Evolutionary conservation across 2,888 invertebrate species (phyloP).

Genomic region (Aethes cnicana): DNA sequence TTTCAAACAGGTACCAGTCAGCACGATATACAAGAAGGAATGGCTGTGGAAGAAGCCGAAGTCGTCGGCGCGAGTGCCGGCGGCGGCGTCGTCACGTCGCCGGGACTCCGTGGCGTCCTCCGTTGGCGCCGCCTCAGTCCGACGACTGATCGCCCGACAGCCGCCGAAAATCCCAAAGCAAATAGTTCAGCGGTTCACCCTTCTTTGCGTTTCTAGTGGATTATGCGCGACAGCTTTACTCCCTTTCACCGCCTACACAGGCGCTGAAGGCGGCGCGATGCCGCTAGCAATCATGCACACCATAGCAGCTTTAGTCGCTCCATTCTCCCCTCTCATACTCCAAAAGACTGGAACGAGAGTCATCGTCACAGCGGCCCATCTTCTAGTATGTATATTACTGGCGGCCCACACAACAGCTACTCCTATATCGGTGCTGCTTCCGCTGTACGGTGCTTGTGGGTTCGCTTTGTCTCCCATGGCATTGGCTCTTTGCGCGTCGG

Average conservation of each 20-base stretch:
- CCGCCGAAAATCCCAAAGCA: constrained; percentile 76
- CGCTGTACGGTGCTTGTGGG: constrained; percentile 78
- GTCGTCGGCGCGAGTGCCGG: constrained; percentile 46
- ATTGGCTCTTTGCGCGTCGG: constrained; percentile 80
- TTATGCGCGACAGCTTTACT: constrained; percentile 85
- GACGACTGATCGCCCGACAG: constrained; percentile 84
- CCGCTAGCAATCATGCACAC: constrained; percentile 84
- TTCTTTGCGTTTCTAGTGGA: constrained; percentile 83
- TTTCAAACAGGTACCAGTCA: constrained; percentile 62
- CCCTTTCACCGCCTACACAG: constrained; percentile 79
- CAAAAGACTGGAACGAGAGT: constrained; percentile 68
- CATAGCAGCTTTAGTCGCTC: constrained; percentile 82
- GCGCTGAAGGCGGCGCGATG: constrained; percentile 83
- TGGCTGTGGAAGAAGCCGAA: constrained; percentile 75
- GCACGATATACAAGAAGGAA: constrained; percentile 72
- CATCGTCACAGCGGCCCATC: constrained; percentile 75
- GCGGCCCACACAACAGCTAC: constrained; percentile 79
- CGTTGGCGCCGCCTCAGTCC: constrained; percentile 89
- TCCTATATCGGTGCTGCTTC: constrained; percentile 60
- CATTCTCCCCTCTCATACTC: constrained; percentile 69
- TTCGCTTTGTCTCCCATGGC: constrained; percentile 82
- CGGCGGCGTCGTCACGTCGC: constrained; percentile 63
- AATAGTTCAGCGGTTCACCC: constrained; percentile 72
- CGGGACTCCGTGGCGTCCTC: constrained; percentile 88
- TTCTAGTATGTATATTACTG: constrained; percentile 82